These are phyloP conservation scores for Leucophenga maculata DNA, from an alignment of 2,888 invertebrate genomes.

Conservation along the genomic window DNA sequence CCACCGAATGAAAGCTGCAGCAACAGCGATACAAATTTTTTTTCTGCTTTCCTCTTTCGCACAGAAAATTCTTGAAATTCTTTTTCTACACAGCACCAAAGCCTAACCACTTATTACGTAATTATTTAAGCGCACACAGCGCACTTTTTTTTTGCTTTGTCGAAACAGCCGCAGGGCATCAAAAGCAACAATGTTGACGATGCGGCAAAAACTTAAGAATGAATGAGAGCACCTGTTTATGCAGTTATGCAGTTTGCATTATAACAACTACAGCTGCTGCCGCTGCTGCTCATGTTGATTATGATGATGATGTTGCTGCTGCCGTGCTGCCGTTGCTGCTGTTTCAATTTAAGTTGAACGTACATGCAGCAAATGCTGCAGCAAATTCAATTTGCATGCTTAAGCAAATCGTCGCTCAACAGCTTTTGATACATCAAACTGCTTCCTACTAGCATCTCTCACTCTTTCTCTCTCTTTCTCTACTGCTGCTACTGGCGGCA, in stretches of 20 bases:
- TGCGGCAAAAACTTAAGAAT: neutral
- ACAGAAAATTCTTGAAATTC: conserved; percentile 12
- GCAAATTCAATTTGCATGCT: neutral
- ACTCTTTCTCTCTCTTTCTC: too few species aligned
- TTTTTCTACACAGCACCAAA: conserved; percentile 6
- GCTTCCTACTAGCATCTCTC: too few species aligned
- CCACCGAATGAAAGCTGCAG: too few species aligned
- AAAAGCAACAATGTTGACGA: conserved; percentile 23
- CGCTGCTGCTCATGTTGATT: neutral
- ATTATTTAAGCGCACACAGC: conserved; percentile 60
- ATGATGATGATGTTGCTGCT: neutral
- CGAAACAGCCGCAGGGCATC: conserved; percentile 29
- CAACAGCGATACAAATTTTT: too few species aligned
- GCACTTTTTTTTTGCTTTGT: neutral
- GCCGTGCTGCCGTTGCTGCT: conserved; percentile 9
- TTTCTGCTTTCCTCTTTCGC: too few species aligned
- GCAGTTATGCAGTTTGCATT: conserved; percentile 50
- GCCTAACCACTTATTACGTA: conserved; percentile 67
- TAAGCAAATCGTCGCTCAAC: neutral
- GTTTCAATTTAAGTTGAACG: conserved; percentile 15
- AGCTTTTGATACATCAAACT: neutral
- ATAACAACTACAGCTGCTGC: conserved; percentile 27
- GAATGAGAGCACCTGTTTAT: conserved; percentile 51
- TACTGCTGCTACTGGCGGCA: neutral
- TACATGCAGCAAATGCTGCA: neutral